Evolutionary conservation across 1,140 invertebrate genomes (phyloP), one percentile per base, ranked within the genome.

Genomic region (Drosophila setifemur): DNA sequence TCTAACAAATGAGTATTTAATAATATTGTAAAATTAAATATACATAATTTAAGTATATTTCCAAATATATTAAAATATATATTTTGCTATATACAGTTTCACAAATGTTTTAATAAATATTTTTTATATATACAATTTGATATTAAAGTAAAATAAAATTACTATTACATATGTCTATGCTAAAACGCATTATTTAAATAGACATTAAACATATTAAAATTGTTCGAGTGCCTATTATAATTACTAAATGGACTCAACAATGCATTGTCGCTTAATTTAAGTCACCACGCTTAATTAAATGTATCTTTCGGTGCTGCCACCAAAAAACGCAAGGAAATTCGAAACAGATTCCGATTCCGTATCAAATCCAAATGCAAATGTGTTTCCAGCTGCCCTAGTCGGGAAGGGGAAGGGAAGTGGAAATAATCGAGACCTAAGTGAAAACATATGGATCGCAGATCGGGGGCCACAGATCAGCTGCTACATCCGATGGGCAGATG

Each of bases 371-470:
- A 31, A 54, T 53, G 37, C 37, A 53, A 43, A 43, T 54, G 50
- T 50, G 48, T 19, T 37, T 9, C 48, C 48, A 50, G 48, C 48
- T 50, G 48, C 48, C 33, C 9, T 3, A 11, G n/a, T 2, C 8
- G n/a, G n/a, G 19, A 11, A 4, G 16, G 19, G 18, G 40, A 23
- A 44, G 39, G 18, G 50, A 48, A 37, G 29, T 50, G 48, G 64
- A 67, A 35, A 43, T 73, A 74, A 68, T 73, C 57, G 67, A 37
- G 45, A 50, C 44, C 48, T 78, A 77, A 78, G 75, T 78, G 57
- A 78, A 78, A 78, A 78, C 75, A 78, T 78, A 43, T 78, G 75
- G 68, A 63, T 37, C 29, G 14, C 68, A 73, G 52, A 68, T 54
- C 61, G 74, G 28, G 9, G 21, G 33, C 14, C 48, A 39, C 23